Conservation (phyloP, 2,797 vertebrate species). For the Anolis apletophallus region DNA sequence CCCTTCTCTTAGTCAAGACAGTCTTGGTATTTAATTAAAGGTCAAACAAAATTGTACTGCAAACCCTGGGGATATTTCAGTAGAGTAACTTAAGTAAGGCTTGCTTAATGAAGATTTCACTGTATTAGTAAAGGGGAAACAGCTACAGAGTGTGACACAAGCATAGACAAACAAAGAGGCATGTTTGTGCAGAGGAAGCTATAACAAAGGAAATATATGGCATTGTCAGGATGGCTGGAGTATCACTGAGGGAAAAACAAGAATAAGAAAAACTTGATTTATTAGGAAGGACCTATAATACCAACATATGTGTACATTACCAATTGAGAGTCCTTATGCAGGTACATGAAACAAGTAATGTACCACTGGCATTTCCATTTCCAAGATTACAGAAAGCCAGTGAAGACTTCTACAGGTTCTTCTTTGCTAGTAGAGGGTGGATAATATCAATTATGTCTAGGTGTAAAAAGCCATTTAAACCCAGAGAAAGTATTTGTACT, state of each 20-base stretch:
- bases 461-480: not conserved
- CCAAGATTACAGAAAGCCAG: not conserved
- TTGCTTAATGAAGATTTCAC: slow-evolving; percentile 45
- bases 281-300: not conserved
- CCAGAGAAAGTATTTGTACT: not conserved
- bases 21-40: slow-evolving; percentile 72
- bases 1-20: slow-evolving; percentile 31
- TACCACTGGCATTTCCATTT: not conserved
- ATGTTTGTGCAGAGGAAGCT: not conserved
- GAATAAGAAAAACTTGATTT: not conserved
- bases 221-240: not conserved
- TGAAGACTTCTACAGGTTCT: not conserved
- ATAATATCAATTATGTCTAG: not conserved
- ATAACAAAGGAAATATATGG: not conserved
- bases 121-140: slow-evolving; percentile 10
- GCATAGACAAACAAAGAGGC: not conserved
- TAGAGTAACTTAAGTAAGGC: slow-evolving; percentile 52
- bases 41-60: slow-evolving; percentile 52
- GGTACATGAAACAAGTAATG: not conserved
- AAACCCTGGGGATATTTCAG: slow-evolving; percentile 54
- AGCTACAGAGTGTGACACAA: slow-evolving; percentile 30
- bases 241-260: not conserved
- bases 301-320: not conserved
- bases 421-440: not conserved
- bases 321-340: not conserved